Base-by-base conservation (phyloP, 2,797 vertebrate genomes). In the Etheostoma perlongum region DNA sequence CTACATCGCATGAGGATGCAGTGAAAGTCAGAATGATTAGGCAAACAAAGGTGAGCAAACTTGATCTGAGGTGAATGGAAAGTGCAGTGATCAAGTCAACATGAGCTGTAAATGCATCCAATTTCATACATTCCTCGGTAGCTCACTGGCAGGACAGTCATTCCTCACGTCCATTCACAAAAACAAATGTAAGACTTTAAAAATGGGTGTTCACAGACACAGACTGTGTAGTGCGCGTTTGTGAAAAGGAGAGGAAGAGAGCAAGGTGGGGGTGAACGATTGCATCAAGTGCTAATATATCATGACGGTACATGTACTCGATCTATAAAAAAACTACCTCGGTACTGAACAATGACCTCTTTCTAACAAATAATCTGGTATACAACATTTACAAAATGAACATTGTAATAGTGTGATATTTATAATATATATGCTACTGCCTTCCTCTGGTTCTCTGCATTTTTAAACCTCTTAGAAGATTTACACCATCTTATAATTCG, bases 361-460 rank as follows among this genome's bases (percentile, higher is more conserved):
- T 86, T 92, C 93, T 94, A 94, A 92, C 92, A 93, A 93, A 93
- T 93, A 91, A 93, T 93, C 92, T 94, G 91, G 90, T 94, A 92
- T 94, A 94, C 91, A 94, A 92, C 93, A 94, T 93, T 93, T 92
- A 93, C 91, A 94, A 94, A 94, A 94, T 93, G 64, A 90, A 92
- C 90, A 93, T 93, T 74, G 81, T 91, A 92, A 90, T 94, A 92
- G 91, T 93, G 91, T 93, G 82, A 90, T 92, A 88, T 90, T 87
- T 87, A 86, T 91, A 91, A 89, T 92, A 93, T 88, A 90, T 92
- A 92, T 93, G 94, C 94, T 94, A 94, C 94, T 79, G 92, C 90
- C 92, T 92, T 94, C 92, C 89, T 90, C 89, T 91, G 88, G 86
- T 90, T 92, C 87, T 93, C 90, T 85, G 84, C 85, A 60, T 84